These are phyloP conservation scores for Antrozous pallidus DNA, from an alignment of 2,797 vertebrate species.

Conservation along the genomic window DNA sequence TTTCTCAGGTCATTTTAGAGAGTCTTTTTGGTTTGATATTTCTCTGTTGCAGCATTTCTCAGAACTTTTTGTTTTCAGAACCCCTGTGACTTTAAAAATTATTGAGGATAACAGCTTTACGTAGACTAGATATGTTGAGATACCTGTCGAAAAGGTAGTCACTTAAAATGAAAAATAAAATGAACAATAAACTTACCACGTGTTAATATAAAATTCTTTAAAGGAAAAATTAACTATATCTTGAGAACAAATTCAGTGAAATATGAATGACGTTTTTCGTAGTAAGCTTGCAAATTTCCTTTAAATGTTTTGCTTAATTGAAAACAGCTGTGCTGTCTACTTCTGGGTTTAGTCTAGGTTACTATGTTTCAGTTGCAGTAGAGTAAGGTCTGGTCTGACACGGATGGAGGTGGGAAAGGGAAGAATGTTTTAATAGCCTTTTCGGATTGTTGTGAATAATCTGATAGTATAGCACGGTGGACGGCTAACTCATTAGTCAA, in stretches of 20 bases:
- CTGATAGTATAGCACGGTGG: too few species aligned
- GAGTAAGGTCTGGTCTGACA: neutral
- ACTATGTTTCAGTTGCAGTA: neutral
- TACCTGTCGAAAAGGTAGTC: neutral
- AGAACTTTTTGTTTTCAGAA: neutral
- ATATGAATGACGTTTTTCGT: neutral
- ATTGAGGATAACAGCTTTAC: neutral
- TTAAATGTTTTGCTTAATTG: neutral
- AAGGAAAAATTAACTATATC: neutral
- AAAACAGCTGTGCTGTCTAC: neutral
- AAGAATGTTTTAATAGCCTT: neutral
- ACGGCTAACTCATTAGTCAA: too few species aligned
- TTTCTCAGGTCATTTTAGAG: neutral
- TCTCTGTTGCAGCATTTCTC: slow-evolving; percentile 16
- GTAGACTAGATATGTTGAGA: neutral
- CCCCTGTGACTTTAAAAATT: neutral
- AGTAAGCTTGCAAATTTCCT: neutral
- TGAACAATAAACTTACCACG: neutral
- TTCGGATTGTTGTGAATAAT: neutral
- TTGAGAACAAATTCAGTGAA: neutral
- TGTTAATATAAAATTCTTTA: slow-evolving; percentile 23
- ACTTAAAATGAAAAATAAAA: neutral
- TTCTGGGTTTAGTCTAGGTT: neutral
- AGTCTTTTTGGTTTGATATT: slow-evolving; percentile 30
- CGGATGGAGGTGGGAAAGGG: neutral